Evolutionary conservation across 2,113 vertebrate species (phyloP).

Genomic region (Egretta garzetta): DNA sequence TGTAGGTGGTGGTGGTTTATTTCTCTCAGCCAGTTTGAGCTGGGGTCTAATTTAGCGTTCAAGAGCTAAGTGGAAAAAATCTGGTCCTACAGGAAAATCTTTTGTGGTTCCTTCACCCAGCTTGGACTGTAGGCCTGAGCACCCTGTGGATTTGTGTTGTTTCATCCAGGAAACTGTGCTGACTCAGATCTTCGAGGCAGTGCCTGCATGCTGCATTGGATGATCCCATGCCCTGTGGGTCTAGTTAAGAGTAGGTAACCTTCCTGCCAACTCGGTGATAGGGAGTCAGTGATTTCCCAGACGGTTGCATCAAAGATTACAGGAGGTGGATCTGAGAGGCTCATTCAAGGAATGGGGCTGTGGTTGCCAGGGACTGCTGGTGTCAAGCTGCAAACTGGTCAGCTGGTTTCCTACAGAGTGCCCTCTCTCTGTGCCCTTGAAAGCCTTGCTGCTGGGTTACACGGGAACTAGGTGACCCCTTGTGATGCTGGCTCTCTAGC

Average conservation of each 20-base stretch:
- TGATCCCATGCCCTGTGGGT: neutral
- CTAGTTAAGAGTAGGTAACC: neutral
- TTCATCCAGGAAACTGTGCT: constrained; percentile 2
- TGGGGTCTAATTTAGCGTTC: neutral
- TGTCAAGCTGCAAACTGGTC: neutral
- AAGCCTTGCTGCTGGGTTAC: neutral
- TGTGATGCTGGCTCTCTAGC: neutral
- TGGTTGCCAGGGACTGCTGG: neutral
- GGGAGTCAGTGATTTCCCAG: neutral
- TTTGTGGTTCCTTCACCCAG: neutral
- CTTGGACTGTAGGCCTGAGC: neutral
- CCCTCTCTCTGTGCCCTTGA: neutral
- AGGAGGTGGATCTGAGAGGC: neutral
- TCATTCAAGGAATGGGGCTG: neutral
- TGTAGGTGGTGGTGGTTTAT: neutral
- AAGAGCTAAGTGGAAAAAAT: constrained; percentile 1
- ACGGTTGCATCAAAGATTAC: neutral
- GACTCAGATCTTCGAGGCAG: neutral
- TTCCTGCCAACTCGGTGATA: neutral
- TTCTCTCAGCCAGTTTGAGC: neutral
- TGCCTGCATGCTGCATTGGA: neutral
- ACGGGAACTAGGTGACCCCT: neutral
- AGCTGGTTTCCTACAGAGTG: neutral
- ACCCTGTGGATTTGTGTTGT: neutral
- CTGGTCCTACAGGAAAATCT: neutral